Conservation (phyloP, 1,140 invertebrate genomes). For the Drosophila lacteicornis region DNA sequence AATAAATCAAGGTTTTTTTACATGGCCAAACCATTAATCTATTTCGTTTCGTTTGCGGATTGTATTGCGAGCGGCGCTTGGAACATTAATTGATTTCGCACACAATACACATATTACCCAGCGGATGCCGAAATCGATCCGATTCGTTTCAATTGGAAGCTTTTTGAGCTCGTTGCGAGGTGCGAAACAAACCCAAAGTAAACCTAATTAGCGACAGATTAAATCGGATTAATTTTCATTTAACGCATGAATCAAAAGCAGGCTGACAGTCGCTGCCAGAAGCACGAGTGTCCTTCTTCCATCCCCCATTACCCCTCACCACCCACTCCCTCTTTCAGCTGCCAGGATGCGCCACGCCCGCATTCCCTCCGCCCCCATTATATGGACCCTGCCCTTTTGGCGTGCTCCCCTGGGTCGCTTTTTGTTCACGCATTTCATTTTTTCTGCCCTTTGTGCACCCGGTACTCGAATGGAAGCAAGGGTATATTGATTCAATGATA, state of each 20-base stretch:
- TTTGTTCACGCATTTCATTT: slow-evolving; percentile 51
- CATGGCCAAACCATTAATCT: slow-evolving; percentile 36
- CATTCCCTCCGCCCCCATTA: slow-evolving; percentile 3
- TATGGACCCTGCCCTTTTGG: slow-evolving; percentile 20
- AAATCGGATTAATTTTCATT: slow-evolving; percentile 84
- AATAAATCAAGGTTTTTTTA: slow-evolving; percentile 43
- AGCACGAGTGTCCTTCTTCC: slow-evolving; percentile 40
- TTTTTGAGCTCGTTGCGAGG: slow-evolving; percentile 43
- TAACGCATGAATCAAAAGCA: slow-evolving; percentile 81
- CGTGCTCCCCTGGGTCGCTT: slow-evolving; percentile 43
- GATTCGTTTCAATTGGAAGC: slow-evolving; percentile 21
- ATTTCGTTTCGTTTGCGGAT: slow-evolving; percentile 41
- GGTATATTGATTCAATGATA: slow-evolving; percentile 24
- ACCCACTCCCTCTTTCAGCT: neutral
- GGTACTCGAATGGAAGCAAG: neutral
- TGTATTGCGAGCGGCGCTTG: slow-evolving; percentile 14
- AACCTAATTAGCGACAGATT: slow-evolving; percentile 84
- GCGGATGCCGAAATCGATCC: slow-evolving; percentile 41
- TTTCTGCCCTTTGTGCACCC: slow-evolving; percentile 19
- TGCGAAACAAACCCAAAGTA: slow-evolving; percentile 81
- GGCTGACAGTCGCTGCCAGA: slow-evolving; percentile 64
- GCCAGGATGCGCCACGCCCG: slow-evolving; percentile 1
- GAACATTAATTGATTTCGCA: slow-evolving; percentile 49
- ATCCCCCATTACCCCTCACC: neutral
- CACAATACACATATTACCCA: slow-evolving; percentile 22